phyloP scores from a whole-genome alignment of 2,113 vertebrate species.

The Zosterops pallidus region DNA sequence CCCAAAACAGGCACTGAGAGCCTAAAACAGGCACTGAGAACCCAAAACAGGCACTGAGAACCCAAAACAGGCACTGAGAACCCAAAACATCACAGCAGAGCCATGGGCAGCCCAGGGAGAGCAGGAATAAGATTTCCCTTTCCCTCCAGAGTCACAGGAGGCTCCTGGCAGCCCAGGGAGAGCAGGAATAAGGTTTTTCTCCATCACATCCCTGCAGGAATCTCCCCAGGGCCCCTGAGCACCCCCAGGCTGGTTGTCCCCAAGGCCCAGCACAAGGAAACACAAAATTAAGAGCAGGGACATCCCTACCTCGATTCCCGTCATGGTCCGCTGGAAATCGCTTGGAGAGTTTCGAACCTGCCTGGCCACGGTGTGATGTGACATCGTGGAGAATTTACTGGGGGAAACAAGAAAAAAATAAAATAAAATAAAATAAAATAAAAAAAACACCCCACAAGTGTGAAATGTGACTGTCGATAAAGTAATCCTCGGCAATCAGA shows the following conservation, averaged over 20 bases:
- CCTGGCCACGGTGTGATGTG: neutral
- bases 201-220: neutral
- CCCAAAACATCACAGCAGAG: neutral
- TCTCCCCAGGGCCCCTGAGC: neutral
- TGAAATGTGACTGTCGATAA: slow-evolving; percentile 76
- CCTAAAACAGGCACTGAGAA: no score
- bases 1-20: no score
- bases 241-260: neutral
- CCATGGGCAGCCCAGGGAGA: neutral
- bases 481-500: slow-evolving; percentile 74
- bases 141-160: neutral
- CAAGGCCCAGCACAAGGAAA: neutral
- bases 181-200: accelerated
- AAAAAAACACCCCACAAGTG: slow-evolving; percentile 36
- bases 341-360: slow-evolving; percentile 9
- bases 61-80: neutral
- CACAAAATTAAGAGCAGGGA: neutral
- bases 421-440: neutral
- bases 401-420: slow-evolving; percentile 39
- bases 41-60: no score
- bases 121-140: accelerated
- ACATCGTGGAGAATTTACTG: slow-evolving; percentile 36
- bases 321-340: neutral
- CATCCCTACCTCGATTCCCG: slow-evolving; percentile 12
- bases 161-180: neutral